Percentiles rank a stretch among this genome's conserved stretches.
Conservation (phyloP, 2,888 invertebrate species). For the Netelia melanura region DNA sequence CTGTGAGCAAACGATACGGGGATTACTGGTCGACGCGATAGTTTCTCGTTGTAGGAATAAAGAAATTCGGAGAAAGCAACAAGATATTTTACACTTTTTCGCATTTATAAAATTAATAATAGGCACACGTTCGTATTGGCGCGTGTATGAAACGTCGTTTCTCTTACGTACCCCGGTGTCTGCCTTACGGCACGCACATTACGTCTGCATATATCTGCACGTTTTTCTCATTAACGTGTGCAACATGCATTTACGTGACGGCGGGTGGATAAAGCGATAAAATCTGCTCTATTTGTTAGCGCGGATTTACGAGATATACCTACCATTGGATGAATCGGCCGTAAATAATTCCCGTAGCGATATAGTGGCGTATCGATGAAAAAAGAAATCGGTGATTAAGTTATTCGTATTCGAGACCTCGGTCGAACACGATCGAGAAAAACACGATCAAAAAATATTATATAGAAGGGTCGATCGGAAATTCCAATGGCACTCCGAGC, state of each 20-base stretch:
- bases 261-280: conserved; percentile 39
- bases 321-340: conserved; percentile 8
- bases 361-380: neutral
- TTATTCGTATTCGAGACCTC: conserved; percentile 17
- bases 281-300: conserved; percentile 45
- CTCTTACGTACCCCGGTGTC: conserved; percentile 16
- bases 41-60: conserved; percentile 22
- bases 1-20: no score
- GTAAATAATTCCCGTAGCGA: conserved; percentile 5
- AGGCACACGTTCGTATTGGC: conserved; percentile 21
- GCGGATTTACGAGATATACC: conserved; percentile 7
- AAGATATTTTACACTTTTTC: conserved; percentile 14
- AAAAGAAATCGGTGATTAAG: neutral
- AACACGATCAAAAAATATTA: neutral
- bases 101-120: conserved; percentile 18
- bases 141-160: conserved; percentile 34
- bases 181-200: conserved; percentile 48
- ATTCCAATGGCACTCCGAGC: conserved; percentile 6
- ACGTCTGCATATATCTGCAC: conserved; percentile 8
- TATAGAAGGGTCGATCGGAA: conserved; percentile 34
- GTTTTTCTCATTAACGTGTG: conserved; percentile 44
- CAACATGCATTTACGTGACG: conserved; percentile 37
- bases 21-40: neutral
- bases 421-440: neutral
- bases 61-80: conserved; percentile 30